phyloP scores from a whole-genome alignment of 2,888 invertebrate genomes.

The Cataglyphis livida region DNA sequence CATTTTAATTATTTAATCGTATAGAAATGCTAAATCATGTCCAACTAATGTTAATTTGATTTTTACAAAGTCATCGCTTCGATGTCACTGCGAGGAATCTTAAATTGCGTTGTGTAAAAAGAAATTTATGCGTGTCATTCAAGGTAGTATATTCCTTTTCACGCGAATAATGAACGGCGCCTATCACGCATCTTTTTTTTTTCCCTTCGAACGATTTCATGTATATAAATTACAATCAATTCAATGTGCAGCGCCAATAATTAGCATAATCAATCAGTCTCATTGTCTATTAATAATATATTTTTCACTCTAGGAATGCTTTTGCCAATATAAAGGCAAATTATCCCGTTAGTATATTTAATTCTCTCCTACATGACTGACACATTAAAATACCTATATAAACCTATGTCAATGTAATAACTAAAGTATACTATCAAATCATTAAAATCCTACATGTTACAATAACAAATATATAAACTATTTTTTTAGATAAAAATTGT shows the following conservation, averaged over 20 bases:
- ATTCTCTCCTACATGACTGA: not conserved
- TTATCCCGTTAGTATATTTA: not conserved
- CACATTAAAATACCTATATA: not conserved
- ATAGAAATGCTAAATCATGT: constrained; percentile 17
- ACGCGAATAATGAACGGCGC: not conserved
- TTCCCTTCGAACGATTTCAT: constrained; percentile 11
- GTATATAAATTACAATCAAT: constrained; percentile 41
- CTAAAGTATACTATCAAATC: not conserved
- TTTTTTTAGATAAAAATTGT: not conserved
- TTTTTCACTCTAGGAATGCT: not conserved
- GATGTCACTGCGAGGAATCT: constrained; percentile 11
- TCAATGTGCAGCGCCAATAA: constrained; percentile 6
- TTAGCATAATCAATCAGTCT: constrained; percentile 13
- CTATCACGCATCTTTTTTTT: not conserved
- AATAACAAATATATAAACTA: not conserved
- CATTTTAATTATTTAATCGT: constrained; percentile 39
- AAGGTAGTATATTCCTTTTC: constrained; percentile 15
- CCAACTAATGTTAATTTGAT: constrained; percentile 18
- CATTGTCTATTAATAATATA: constrained; percentile 10
- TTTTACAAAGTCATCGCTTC: constrained; percentile 9
- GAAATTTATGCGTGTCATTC: not conserved
- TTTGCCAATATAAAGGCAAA: not conserved
- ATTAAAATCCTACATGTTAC: not conserved
- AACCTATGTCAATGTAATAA: not conserved
- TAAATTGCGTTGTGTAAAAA: constrained; percentile 2